Evolutionary conservation across 2,888 invertebrate species (phyloP), one percentile per base, ranked within the genome.

Genomic region (Andricus quercusramuli): DNA sequence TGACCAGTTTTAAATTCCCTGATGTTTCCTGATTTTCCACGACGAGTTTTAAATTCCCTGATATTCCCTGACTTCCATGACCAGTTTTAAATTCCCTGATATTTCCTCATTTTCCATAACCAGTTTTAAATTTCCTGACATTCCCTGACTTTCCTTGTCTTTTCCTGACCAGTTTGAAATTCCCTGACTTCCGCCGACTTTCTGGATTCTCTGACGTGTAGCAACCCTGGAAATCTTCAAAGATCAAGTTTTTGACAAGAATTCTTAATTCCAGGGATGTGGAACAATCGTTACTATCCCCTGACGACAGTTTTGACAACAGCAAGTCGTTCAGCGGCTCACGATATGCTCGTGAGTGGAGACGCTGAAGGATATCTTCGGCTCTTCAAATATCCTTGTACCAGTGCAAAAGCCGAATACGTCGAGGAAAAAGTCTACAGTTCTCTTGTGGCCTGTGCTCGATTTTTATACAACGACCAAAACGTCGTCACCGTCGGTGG

Each of bases 281-380:
- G 98, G 98, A 97, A 97, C 90, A 98, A 98, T 91, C 95, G 97
- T 37, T 97, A 96, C 93, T 97, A 97, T 89, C 96, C 97, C 51
- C 95, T 96, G 94, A 96, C 96, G 44, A 96, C 97, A n/a, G 94
- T 97, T 68, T 95, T 97, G 84, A 95, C 97, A 65, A 96, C 97
- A 2, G 96, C 96, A 15, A 96, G 96, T 93, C 95, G 97, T 83
- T 96, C 97, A 20, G 95, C 96, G 0, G 96, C 96, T 8, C 97
- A 97, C 84, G 97, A 98, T 90, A 95, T 97, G 86, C 93, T 98
- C 2, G 95, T 97, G 47, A 95, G 96, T 65, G 98, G 98, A 11
- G 98, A 98, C 90, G 96, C 96, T n/a, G 97, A 97, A 90, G 98
- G 98, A 47, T 96, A 97, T 90, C 92, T 98, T 25, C 94, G 98